Percentiles rank a stretch among this genome's conserved stretches.
Evolutionary conservation across 2,113 vertebrate species (phyloP).

Genomic region (Corydoras maculifer): DNA sequence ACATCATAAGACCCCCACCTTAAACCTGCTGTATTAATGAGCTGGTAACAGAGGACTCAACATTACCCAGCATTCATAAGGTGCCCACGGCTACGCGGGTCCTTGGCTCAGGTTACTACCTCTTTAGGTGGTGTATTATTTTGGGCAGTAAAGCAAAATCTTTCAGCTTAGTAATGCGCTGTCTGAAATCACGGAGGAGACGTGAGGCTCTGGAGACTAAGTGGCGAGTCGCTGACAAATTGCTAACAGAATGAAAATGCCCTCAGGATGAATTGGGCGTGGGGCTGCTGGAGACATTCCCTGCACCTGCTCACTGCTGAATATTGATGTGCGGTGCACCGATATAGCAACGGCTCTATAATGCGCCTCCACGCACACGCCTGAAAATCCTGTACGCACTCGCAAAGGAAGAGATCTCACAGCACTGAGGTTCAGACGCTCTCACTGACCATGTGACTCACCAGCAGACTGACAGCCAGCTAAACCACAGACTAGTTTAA

Average conservation of each 20-base stretch:
- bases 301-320: neutral
- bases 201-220: neutral
- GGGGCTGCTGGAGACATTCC: neutral
- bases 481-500: too few species aligned
- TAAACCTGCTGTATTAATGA: too few species aligned
- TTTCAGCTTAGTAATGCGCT: neutral
- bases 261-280: neutral
- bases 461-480: too few species aligned
- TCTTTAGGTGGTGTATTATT: neutral
- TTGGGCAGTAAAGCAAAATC: neutral
- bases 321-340: neutral
- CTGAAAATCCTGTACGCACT: neutral
- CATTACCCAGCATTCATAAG: neutral
- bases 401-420: too few species aligned
- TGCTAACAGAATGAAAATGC: conserved; percentile 13
- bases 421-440: too few species aligned
- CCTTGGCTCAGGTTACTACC: neutral
- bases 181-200: neutral
- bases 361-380: neutral
- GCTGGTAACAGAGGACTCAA: too few species aligned
- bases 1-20: too few species aligned
- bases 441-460: too few species aligned
- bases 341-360: neutral
- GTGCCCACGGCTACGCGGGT: neutral
- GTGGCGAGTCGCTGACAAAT: neutral